Evolutionary conservation across 2,888 invertebrate genomes (phyloP), one percentile per base, ranked within the genome.

Genomic region (Dorcus hopei): DNA sequence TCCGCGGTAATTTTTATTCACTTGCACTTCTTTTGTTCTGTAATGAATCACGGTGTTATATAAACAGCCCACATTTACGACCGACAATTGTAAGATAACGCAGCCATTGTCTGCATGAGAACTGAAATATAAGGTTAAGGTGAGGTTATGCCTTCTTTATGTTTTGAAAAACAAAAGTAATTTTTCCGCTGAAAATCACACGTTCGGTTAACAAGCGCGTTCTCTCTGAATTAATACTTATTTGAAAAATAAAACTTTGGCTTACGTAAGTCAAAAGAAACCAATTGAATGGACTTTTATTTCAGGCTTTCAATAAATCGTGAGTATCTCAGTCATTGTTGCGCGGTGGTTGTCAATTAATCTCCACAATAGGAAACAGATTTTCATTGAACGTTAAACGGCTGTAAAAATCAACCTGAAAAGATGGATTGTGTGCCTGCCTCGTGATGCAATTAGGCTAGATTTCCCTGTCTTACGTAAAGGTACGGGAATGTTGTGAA

Each of bases 61-160:
- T 66, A 69, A 70, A 69, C 67, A 67, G 64, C 67, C 63, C 62
- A 66, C 61, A 66, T 68, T 67, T 63, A 54, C 58, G 57, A 55
- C 59, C 54, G 58, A 58, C 61, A 59, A 57, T 59, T 62, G 55
- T 62, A 60, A 68, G 68, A 69, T 70, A 70, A 70, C 62, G 59
- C 53, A 55, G 52, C 69, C 57, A 74, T 75, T 75, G 75, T 74
- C 70, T 54, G 58, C 67, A 59, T 75, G 75, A 65, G 75, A 75
- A 75, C 70, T 70, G 68, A 75, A 70, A 72, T 74, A 71, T 76
- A 74, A 76, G 74, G 75, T 75, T 74, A 74, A 75, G 75, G 75
- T 73, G 68, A 73, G 51, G 57, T 57, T 52, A 49, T 40, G 48
- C 45, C 23, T 42, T 50, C 47, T 54, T 54, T 39, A 38, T 47